Evolutionary conservation across 2,888 invertebrate genomes (phyloP), one percentile per base, ranked within the genome.

Genomic region (Brachyopa scutellaris): DNA sequence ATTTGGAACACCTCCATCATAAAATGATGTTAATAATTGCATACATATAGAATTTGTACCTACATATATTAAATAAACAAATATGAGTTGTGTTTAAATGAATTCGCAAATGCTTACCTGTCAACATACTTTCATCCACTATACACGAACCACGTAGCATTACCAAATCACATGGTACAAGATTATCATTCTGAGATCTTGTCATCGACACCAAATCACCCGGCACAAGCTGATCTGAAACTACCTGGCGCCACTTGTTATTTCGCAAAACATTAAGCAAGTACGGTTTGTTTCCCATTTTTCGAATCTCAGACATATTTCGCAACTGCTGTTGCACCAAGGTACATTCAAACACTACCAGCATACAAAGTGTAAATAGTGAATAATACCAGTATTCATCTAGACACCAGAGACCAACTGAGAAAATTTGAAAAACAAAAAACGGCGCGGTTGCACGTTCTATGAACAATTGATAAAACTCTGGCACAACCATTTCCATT

Each of bases 381-480:
- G 97, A 98, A 90, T 99, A 99, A 90, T 98, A 97, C 98, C 98
- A 98, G 91, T 98, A 99, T 89, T 98, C 98, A 89, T 99, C 99
- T 85, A 99, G 92, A 91, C 99, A 99, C 99, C 99, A 99, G 1
- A 99, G 92, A 8, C 95, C 97, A 47, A 99, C 99, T 88, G 99
- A 99, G 90, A 99, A 99, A 72, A 99, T 97, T 95, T 99, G 99
- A 91, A 99, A 99, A 3, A 99, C 99, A 91, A 99, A 99, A 91
- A 99, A 99, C 1, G 99, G 99, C 0, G 99, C 99, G 0, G 99
- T 99, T 0, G 99, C 99, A 86, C 99, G 92, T 91, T 99, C 99
- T 86, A 95, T 96, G 89, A 99, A 99, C 13, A 99, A 92, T 90
- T 99, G 98, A 92, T 95, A 93, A 88, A 99, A 99, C 90, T 98